These are phyloP conservation scores for Apostichopus japonicus DNA, from an alignment of 35 echinoderm and acorn worm genomes.

Conservation along the genomic window DNA sequence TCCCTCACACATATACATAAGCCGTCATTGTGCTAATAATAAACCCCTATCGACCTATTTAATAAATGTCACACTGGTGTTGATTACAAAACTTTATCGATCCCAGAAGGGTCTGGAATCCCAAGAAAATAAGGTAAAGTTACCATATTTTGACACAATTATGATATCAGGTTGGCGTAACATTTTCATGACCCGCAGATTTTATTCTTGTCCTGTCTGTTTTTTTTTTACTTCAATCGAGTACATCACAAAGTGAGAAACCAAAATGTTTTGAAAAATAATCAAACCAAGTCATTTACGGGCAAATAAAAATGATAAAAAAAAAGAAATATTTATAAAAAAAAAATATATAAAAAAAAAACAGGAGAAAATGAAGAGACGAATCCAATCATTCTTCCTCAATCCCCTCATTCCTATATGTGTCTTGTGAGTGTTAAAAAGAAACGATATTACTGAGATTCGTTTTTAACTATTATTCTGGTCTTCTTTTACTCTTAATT, in stretches of 20 bases:
- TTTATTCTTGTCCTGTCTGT: background rate
- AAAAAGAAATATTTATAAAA: too few relatives aligned
- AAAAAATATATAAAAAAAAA: too few relatives aligned
- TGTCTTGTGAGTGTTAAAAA: too few relatives aligned
- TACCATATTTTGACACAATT: background rate
- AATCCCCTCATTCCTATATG: too few relatives aligned
- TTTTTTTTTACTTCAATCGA: background rate
- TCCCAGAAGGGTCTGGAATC: slow-evolving; percentile 7
- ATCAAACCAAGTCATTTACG: too few relatives aligned
- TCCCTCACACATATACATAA: background rate
- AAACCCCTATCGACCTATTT: background rate
- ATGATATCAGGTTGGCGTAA: background rate
- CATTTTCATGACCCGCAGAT: background rate
- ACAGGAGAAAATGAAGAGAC: too few relatives aligned
- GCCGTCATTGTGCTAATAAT: background rate
- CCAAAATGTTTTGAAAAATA: too few relatives aligned
- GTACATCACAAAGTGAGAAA: background rate
- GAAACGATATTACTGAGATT: too few relatives aligned
- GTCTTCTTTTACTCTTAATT: too few relatives aligned
- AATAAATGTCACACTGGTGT: background rate
- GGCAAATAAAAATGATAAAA: too few relatives aligned
- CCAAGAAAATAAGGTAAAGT: background rate
- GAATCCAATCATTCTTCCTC: too few relatives aligned
- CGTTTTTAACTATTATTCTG: too few relatives aligned
- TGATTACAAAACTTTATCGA: background rate